Evolutionary conservation across 2,113 vertebrate species (phyloP).

Genomic region (Salvelinus fontinalis): DNA sequence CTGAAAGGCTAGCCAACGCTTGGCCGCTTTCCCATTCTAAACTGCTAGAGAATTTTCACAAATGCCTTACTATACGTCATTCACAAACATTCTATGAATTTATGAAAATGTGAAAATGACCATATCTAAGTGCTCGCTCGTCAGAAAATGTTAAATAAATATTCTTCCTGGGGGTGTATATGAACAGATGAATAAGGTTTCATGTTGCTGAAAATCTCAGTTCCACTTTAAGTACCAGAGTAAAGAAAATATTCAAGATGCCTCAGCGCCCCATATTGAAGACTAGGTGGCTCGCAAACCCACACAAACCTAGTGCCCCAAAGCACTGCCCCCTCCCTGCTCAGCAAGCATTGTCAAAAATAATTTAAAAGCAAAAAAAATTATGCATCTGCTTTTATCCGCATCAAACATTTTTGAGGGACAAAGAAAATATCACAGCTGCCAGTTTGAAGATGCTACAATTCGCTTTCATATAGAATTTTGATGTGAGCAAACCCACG

Average conservation of each 20-base stretch:
- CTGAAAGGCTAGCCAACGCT: too few relatives aligned
- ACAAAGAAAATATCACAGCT: slow-evolving; percentile 61
- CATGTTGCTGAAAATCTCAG: too few relatives aligned
- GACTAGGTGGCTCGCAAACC: slow-evolving; percentile 37
- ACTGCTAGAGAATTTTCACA: too few relatives aligned
- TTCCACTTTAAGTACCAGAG: slow-evolving; percentile 39
- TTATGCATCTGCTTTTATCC: slow-evolving; percentile 17
- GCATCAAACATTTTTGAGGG: slow-evolving; percentile 38
- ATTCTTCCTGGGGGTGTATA: too few relatives aligned
- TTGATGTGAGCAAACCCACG: slow-evolving; percentile 5
- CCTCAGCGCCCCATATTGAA: slow-evolving; percentile 35
- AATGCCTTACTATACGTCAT: too few relatives aligned
- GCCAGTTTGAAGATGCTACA: slow-evolving; percentile 76
- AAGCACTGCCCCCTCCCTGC: slow-evolving; percentile 25
- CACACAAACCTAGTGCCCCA: slow-evolving; percentile 34
- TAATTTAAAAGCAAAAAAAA: slow-evolving; percentile 28
- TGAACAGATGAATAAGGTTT: too few relatives aligned
- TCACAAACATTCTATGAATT: too few relatives aligned
- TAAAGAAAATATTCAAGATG: slow-evolving; percentile 30
- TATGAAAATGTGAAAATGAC: too few relatives aligned
- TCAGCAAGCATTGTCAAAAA: slow-evolving; percentile 39
- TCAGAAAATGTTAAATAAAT: too few relatives aligned
- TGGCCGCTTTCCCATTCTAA: too few relatives aligned
- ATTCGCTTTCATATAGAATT: slow-evolving; percentile 52
- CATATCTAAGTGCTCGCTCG: too few relatives aligned